Evolutionary conservation across 2,888 invertebrate genomes (phyloP), one percentile per base, ranked within the genome.

Genomic region (Sarcophaga caerulescens): DNA sequence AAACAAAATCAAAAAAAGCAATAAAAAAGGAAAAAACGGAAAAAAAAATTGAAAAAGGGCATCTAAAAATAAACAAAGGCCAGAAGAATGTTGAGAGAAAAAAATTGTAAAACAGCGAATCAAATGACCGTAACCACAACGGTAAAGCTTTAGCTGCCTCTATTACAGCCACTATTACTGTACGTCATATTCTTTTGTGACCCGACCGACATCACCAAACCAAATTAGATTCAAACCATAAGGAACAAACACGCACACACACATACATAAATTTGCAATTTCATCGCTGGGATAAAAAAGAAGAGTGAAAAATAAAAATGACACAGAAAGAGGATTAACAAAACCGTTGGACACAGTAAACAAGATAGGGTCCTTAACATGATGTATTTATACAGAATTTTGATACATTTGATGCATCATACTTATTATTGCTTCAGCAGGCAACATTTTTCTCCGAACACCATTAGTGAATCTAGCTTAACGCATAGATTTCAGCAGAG

Each of bases 81-180:
- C 35, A 71, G 65, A 4, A 17, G 87, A 85, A 82, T 35, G 77
- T 52, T 52, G 65, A 35, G 35, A 35, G 10, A 80, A 87, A 85
- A 78, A 85, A 88, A 79, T 47, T 68, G 68, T 69, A 78, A 86
- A 87, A 71, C 63, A 69, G 66, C 74, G 69, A 83, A 82, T 75
- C 71, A 87, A 87, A 88, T 88, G 88, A 81, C 87, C 88, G 79
- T 84, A 82, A 85, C 87, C 88, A 87, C 87, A 87, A 84, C 81
- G 85, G 80, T 86, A 79, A 74, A 83, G 80, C 78, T 74, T 57
- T 68, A 85, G 81, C 76, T 69, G 88, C 82, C 87, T 87, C 87
- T 88, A 88, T 86, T 88, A 89, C 89, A 88, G 65, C 63, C 76
- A 89, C 89, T 89, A 88, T 89, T 89, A 88, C 89, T 87, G 87